A percentile compares a stretch with the other conserved stretches of the same genome.
These are phyloP conservation scores for Euplagia quadripunctaria DNA, from an alignment of 2,888 invertebrate genomes.

Conservation along the genomic window DNA sequence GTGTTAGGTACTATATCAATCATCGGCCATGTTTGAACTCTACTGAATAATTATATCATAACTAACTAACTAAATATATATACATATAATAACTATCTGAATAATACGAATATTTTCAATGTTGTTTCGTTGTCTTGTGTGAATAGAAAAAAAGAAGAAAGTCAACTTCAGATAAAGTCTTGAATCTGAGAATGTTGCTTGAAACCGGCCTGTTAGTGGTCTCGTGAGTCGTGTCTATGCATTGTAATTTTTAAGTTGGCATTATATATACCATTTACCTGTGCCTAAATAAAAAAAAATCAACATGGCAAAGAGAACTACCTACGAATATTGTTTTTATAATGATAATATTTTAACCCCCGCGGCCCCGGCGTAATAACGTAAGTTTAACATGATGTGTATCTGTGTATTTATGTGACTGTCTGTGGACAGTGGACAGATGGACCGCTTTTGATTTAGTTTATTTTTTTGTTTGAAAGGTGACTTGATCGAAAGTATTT, in stretches of 20 bases:
- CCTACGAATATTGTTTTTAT: too few relatives aligned
- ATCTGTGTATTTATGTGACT: too few relatives aligned
- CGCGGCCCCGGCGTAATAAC: too few relatives aligned
- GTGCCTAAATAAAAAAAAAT: neutral
- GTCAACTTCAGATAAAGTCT: neutral
- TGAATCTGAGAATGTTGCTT: neutral
- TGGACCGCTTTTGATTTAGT: too few relatives aligned
- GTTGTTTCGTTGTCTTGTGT: neutral
- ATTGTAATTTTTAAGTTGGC: conserved; percentile 4
- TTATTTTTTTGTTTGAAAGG: too few relatives aligned
- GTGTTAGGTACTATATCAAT: neutral
- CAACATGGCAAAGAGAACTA: neutral
- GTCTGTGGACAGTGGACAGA: too few relatives aligned
- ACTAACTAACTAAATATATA: too few relatives aligned
- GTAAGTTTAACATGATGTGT: too few relatives aligned
- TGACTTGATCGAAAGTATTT: too few relatives aligned
- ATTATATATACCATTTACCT: neutral
- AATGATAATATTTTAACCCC: too few relatives aligned
- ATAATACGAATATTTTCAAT: neutral
- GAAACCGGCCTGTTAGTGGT: neutral
- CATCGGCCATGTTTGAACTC: neutral
- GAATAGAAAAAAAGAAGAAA: neutral
- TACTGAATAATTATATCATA: too few relatives aligned
- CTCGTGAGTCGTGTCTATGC: conserved; percentile 5
- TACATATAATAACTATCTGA: too few relatives aligned